Percentiles rank a stretch among this genome's conserved stretches.
These are phyloP conservation scores for Enteromius unitaeniatus DNA, from an alignment of 2,797 vertebrate genomes.

Conservation along the genomic window DNA sequence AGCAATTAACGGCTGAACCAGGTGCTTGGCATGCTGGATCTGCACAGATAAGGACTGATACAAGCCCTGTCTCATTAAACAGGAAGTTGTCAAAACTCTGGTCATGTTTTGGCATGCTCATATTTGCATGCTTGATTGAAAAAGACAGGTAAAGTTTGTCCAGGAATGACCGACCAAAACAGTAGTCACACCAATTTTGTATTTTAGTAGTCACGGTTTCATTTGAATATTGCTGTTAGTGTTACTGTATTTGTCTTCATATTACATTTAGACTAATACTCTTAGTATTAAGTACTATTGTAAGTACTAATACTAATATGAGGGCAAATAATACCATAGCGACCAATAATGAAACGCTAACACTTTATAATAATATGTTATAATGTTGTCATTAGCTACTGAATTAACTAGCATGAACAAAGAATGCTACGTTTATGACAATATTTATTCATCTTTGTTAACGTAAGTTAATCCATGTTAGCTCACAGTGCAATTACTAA, in stretches of 20 bases:
- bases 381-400: too few species aligned
- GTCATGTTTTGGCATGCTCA: slow-evolving; percentile 44
- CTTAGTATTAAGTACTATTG: too few species aligned
- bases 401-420: too few species aligned
- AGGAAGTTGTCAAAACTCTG: slow-evolving; percentile 66
- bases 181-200: not conserved
- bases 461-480: too few species aligned
- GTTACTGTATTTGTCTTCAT: not conserved
- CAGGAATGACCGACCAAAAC: slow-evolving; percentile 8
- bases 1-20: slow-evolving; percentile 73
- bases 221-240: not conserved
- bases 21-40: slow-evolving; percentile 66
- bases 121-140: slow-evolving; percentile 40
- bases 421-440: too few species aligned
- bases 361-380: too few species aligned
- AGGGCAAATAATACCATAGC: not conserved
- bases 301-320: not conserved
- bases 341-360: not conserved
- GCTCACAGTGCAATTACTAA: too few species aligned
- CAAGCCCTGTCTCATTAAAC: slow-evolving; percentile 63
- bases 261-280: not conserved
- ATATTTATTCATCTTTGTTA: too few species aligned
- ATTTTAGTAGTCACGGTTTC: not conserved
- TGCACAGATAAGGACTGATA: slow-evolving; percentile 68
- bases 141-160: slow-evolving; percentile 37